Evolutionary conservation across 2,113 vertebrate species (phyloP).

Genomic region (Mystacornis crossleyi): DNA sequence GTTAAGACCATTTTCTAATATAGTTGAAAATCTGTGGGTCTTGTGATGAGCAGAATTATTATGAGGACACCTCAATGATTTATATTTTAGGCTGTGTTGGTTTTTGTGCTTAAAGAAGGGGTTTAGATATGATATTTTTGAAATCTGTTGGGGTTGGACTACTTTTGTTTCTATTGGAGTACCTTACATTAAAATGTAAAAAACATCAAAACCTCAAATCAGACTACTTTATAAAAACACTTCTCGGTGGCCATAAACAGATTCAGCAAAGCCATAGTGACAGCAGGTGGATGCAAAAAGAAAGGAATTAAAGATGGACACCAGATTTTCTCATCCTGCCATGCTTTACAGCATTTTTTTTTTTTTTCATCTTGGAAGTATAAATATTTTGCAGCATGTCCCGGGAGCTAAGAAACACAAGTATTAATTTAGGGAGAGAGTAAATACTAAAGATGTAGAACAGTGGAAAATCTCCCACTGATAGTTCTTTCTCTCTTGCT

Average conservation of each 20-base stretch:
- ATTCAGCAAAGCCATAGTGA: background rate
- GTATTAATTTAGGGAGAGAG: background rate
- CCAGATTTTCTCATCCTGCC: background rate
- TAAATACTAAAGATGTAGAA: background rate
- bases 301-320: background rate
- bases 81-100: background rate
- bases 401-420: background rate
- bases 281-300: background rate
- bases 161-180: background rate
- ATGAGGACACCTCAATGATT: background rate
- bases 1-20: background rate
- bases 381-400: background rate
- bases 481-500: background rate
- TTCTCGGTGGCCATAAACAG: background rate
- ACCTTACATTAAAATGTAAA: background rate
- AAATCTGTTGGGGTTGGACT: background rate
- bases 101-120: background rate
- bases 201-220: rapidly evolving
- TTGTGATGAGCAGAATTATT: background rate
- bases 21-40: background rate
- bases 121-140: background rate
- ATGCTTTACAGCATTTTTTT: background rate
- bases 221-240: background rate
- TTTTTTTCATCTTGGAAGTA: background rate
- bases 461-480: background rate